Conservation (phyloP, 2,888 invertebrate species). For the Agrotis exclamationis region DNA sequence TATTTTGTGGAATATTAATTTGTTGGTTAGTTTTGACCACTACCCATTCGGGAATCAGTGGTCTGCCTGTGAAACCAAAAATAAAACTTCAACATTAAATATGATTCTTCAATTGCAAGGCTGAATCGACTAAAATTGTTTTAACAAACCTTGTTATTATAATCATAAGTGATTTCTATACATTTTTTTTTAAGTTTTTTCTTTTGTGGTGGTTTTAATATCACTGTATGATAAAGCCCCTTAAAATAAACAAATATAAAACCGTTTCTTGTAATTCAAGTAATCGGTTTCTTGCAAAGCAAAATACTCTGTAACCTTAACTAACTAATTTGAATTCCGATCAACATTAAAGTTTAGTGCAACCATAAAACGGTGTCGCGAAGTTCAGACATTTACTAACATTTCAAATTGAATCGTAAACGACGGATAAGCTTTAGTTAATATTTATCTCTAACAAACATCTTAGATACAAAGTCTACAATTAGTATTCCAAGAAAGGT, state of each 20-base stretch:
- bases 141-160: background rate
- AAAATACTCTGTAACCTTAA: background rate
- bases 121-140: background rate
- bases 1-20: too few species aligned
- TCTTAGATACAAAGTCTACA: slow-evolving; percentile 47
- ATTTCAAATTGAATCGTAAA: slow-evolving; percentile 64
- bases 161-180: too few species aligned
- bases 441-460: slow-evolving; percentile 61
- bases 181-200: too few species aligned
- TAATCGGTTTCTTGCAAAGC: background rate
- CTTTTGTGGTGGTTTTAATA: too few species aligned
- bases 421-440: slow-evolving; percentile 59
- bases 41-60: too few species aligned
- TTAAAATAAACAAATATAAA: too few species aligned
- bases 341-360: slow-evolving; percentile 56
- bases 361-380: slow-evolving; percentile 57
- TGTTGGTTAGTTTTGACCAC: too few species aligned
- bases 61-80: background rate
- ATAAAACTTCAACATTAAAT: background rate
- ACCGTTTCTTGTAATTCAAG: background rate
- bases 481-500: slow-evolving; percentile 54
- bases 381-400: slow-evolving; percentile 46
- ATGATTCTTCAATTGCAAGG: too few species aligned
- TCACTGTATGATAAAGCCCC: too few species aligned
- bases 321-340: slow-evolving; percentile 58